These are phyloP conservation scores for Trypoxylus dichotomus DNA, from an alignment of 1,140 invertebrate genomes.

Conservation along the genomic window DNA sequence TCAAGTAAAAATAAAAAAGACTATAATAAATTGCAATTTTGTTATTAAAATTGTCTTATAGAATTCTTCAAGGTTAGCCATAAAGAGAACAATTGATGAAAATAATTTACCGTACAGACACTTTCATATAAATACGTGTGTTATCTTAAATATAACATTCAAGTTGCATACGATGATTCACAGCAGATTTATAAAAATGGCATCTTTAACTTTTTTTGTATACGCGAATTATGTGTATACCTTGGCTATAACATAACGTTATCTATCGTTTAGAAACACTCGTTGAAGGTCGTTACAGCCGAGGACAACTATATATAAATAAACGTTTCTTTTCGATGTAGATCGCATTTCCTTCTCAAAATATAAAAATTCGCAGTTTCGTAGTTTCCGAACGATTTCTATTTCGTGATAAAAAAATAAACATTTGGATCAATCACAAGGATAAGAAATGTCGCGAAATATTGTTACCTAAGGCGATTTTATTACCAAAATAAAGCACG, in stretches of 20 bases:
- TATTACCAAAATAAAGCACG: background rate
- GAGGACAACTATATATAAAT: constrained; percentile 9
- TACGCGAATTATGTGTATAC: background rate
- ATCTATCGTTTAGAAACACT: background rate
- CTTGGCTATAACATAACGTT: background rate
- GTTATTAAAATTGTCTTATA: too few relatives aligned
- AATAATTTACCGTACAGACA: background rate
- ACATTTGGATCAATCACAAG: too few relatives aligned
- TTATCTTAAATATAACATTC: background rate
- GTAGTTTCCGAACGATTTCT: background rate
- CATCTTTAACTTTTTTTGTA: background rate
- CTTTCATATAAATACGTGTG: background rate
- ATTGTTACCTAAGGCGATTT: too few relatives aligned
- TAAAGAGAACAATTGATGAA: background rate
- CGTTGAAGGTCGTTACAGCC: constrained; percentile 9
- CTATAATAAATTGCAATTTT: too few relatives aligned
- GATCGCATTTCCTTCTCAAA: background rate
- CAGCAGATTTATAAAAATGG: background rate
- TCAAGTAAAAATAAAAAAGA: too few relatives aligned
- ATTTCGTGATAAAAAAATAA: background rate
- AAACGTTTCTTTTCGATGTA: constrained; percentile 7
- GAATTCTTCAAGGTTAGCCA: background rate
- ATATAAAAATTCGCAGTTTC: background rate
- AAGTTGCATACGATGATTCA: background rate
- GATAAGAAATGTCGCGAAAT: too few relatives aligned